Percentiles rank a stretch among this genome's conserved stretches.
phyloP scores from a whole-genome alignment of 1,140 invertebrate genomes.

The Bombus consobrinus region DNA sequence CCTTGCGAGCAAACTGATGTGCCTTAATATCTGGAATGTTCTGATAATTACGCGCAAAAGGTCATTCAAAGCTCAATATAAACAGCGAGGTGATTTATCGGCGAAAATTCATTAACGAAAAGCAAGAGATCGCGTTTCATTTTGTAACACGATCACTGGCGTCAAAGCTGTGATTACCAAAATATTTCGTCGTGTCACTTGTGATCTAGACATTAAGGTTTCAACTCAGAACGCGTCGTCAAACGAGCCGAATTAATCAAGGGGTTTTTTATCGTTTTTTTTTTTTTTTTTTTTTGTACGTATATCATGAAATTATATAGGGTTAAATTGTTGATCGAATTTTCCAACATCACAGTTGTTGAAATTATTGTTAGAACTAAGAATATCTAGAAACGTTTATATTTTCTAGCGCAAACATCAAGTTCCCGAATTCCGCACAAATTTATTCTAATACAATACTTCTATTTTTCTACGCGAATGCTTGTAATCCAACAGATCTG shows the following conservation, averaged over 20 bases:
- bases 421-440: slow-evolving; percentile 4
- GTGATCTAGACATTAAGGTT: slow-evolving; percentile 38
- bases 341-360: slow-evolving; percentile 26
- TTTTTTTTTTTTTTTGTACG: slow-evolving; percentile 13
- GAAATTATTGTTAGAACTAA: slow-evolving; percentile 29
- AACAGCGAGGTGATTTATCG: background rate
- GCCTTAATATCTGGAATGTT: slow-evolving; percentile 36
- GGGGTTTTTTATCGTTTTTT: background rate
- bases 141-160: slow-evolving; percentile 6
- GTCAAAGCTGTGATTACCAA: slow-evolving; percentile 14
- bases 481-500: slow-evolving; percentile 13
- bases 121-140: slow-evolving; percentile 3
- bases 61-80: slow-evolving; percentile 11
- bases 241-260: background rate
- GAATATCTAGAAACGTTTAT: slow-evolving; percentile 5
- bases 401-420: slow-evolving; percentile 9
- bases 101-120: background rate
- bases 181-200: slow-evolving; percentile 8
- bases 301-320: slow-evolving; percentile 1
- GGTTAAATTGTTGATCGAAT: slow-evolving; percentile 20
- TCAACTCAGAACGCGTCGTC: slow-evolving; percentile 4
- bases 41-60: background rate
- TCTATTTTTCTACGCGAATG: slow-evolving; percentile 37
- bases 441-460: slow-evolving; percentile 14
- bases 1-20: slow-evolving; percentile 43